Percentiles rank a stretch among this genome's conserved stretches.
Evolutionary conservation across 2,888 invertebrate genomes (phyloP).

Genomic region (Criorhina ranunculi): DNA sequence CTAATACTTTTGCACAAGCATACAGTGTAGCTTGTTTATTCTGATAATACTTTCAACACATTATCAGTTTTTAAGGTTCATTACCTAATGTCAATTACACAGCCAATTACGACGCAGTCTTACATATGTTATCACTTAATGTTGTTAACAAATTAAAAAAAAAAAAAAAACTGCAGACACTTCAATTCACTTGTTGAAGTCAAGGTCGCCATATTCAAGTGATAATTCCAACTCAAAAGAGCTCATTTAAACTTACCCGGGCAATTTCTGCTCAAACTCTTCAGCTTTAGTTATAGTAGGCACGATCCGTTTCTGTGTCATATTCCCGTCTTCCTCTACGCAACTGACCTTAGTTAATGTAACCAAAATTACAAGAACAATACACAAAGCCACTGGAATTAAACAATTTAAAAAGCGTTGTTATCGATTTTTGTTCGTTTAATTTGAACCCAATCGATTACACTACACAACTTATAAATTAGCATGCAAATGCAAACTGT

Average conservation of each 20-base stretch:
- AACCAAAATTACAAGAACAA: slow-evolving; percentile 25
- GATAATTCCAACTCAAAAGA: background rate
- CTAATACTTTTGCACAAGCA: background rate
- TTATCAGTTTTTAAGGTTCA: background rate
- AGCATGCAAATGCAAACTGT: slow-evolving; percentile 59
- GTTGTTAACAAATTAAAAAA: background rate
- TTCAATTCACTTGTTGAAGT: background rate
- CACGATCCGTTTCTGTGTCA: slow-evolving; percentile 80
- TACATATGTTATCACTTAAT: slow-evolving; percentile 16
- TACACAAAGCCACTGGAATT: slow-evolving; percentile 54
- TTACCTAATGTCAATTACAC: background rate
- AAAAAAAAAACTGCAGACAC: slow-evolving; percentile 7
- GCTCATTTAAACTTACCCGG: slow-evolving; percentile 80
- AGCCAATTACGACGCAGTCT: too few relatives aligned
- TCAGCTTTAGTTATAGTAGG: slow-evolving; percentile 80
- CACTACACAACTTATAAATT: slow-evolving; percentile 38
- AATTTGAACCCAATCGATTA: slow-evolving; percentile 54
- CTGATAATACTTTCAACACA: background rate
- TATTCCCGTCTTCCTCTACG: slow-evolving; percentile 70
- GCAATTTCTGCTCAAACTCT: slow-evolving; percentile 81
- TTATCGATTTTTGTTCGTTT: slow-evolving; percentile 52
- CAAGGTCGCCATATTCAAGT: background rate
- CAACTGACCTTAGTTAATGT: slow-evolving; percentile 37
- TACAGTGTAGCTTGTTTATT: background rate
- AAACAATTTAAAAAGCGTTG: slow-evolving; percentile 19